These are phyloP conservation scores for Thymelicus acteon DNA, from an alignment of 2,888 invertebrate genomes.

Conservation along the genomic window DNA sequence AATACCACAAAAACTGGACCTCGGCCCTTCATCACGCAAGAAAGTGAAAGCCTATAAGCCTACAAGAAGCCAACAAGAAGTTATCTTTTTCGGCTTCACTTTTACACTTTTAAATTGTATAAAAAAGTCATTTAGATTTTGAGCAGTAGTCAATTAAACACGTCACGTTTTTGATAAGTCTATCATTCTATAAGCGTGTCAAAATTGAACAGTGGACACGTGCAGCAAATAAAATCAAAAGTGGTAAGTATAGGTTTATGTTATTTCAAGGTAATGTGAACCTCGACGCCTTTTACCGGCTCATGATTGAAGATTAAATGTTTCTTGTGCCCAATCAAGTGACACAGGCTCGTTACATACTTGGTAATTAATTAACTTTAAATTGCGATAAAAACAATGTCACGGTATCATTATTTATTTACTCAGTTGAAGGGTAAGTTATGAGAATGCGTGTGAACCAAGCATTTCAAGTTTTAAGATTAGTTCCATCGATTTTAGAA, in stretches of 20 bases:
- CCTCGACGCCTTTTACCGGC: slow-evolving; percentile 9
- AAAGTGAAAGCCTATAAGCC: slow-evolving; percentile 75
- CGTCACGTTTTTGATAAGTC: slow-evolving; percentile 29
- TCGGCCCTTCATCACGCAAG: slow-evolving; percentile 70
- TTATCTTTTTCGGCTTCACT: slow-evolving; percentile 55
- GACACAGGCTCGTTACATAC: not conserved
- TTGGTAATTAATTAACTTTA: not conserved
- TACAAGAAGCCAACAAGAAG: slow-evolving; percentile 42
- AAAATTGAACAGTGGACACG: slow-evolving; percentile 9
- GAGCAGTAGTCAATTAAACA: slow-evolving; percentile 26
- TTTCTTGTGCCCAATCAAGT: not conserved
- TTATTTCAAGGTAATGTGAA: slow-evolving; percentile 21
- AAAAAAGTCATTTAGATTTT: slow-evolving; percentile 23
- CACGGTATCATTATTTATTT: not conserved
- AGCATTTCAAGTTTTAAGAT: not conserved
- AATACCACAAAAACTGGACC: slow-evolving; percentile 57
- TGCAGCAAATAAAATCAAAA: slow-evolving; percentile 30
- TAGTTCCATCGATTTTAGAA: too few relatives aligned
- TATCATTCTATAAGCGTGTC: not conserved
- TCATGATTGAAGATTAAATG: slow-evolving; percentile 12
- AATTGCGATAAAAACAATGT: slow-evolving; percentile 2
- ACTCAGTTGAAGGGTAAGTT: not conserved
- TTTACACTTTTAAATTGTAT: slow-evolving; percentile 48
- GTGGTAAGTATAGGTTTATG: slow-evolving; percentile 11
- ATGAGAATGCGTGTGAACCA: not conserved